Percentiles rank a stretch among this genome's conserved stretches.
Evolutionary conservation across 2,113 vertebrate genomes (phyloP).

Genomic region (Otolemur garnettii): DNA sequence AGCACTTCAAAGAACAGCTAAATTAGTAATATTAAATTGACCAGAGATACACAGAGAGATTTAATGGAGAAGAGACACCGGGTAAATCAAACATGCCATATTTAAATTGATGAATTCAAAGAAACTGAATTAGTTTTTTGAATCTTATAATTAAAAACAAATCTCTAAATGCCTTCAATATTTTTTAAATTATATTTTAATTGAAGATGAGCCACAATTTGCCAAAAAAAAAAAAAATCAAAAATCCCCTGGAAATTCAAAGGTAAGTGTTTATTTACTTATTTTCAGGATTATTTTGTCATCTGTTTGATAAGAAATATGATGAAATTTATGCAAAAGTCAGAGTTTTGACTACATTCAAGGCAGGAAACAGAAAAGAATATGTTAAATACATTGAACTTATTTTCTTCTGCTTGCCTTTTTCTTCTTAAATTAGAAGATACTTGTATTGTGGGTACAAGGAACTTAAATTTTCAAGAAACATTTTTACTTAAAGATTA

Average conservation of each 20-base stretch:
- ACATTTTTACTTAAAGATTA: conserved; percentile 13
- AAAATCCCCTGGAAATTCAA: conserved; percentile 38
- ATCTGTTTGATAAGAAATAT: not conserved
- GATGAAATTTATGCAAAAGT: not conserved
- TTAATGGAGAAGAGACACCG: conserved; percentile 70
- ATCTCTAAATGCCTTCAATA: conserved; percentile 40
- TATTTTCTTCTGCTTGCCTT: conserved; percentile 15
- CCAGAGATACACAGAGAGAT: conserved; percentile 73
- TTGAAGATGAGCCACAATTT: not conserved
- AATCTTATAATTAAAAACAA: conserved; percentile 63
- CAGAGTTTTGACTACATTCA: not conserved
- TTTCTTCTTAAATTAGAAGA: conserved; percentile 20
- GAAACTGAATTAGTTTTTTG: not conserved
- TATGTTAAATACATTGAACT: not conserved
- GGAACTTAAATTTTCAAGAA: conserved; percentile 17
- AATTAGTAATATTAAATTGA: conserved; percentile 78
- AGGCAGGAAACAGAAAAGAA: not conserved
- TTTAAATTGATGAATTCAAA: conserved; percentile 74
- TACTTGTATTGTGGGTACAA: not conserved
- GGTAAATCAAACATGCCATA: conserved; percentile 69
- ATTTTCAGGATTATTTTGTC: not conserved
- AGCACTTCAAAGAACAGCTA: conserved; percentile 77
- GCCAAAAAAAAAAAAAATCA: conserved; percentile 3
- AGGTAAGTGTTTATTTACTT: not conserved
- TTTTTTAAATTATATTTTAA: conserved; percentile 58